phyloP scores from a whole-genome alignment of 2,797 vertebrate genomes.

The Lepus townsendii region DNA sequence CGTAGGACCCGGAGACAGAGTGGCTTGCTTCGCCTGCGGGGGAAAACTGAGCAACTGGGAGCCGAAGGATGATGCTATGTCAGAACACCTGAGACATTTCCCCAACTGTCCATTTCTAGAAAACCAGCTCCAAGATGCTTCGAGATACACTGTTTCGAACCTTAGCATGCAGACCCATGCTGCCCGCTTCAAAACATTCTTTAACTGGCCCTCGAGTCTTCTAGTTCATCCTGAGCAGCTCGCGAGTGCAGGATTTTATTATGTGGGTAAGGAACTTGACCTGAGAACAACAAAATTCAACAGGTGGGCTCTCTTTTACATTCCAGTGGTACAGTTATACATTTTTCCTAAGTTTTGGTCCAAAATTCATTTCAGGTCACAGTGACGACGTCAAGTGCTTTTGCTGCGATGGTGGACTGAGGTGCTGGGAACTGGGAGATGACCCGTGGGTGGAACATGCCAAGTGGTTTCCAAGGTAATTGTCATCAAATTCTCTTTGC shows the following conservation, averaged over 20 bases:
- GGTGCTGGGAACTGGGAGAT: constrained; percentile 98
- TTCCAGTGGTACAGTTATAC: background rate
- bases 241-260: constrained; percentile 97
- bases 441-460: constrained; percentile 99
- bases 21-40: constrained; percentile 96
- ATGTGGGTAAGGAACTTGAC: constrained; percentile 92
- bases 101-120: constrained; percentile 95
- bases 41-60: constrained; percentile 98
- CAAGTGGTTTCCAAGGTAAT: constrained; percentile 99
- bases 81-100: constrained; percentile 96
- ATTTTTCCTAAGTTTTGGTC: constrained; percentile 40
- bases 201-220: constrained; percentile 95
- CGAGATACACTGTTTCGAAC: constrained; percentile 93
- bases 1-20: constrained; percentile 94
- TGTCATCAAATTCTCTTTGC: constrained; percentile 26
- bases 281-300: background rate
- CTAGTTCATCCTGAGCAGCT: constrained; percentile 95
- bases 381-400: constrained; percentile 99
- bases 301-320: background rate
- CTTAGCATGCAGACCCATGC: constrained; percentile 95
- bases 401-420: constrained; percentile 97
- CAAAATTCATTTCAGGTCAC: constrained; percentile 90
- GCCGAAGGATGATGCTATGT: constrained; percentile 94
- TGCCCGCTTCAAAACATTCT: constrained; percentile 94
- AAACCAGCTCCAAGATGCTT: constrained; percentile 85